Evolutionary conservation across 2,888 invertebrate species (phyloP), one percentile per base, ranked within the genome.

Genomic region (Caenorhabditis sp.): DNA sequence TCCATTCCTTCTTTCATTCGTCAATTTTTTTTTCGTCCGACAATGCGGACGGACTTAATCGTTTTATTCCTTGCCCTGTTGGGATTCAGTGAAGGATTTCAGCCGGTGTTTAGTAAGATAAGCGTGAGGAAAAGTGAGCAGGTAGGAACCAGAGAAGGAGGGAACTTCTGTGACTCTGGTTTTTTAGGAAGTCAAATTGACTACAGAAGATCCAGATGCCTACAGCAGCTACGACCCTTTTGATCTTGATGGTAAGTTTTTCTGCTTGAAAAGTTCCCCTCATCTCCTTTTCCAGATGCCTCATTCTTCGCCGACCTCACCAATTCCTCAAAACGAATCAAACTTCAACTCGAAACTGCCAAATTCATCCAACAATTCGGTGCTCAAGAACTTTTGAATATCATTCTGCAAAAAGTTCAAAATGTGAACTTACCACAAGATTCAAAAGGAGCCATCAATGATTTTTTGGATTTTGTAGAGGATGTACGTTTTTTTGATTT

Each of bases 401-500:
- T 68, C 2, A 80, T 80, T 35, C 51, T 80, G 16, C 56, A 73
- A 5, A 80, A 80, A 74, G 72, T 80, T 51, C 72, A 80, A 61
- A 80, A 51, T 49, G 80, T 61, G 64, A 56, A 72, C 47, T 26
- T 80, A 28, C 73, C 80, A n/a, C 68, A 49, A 8, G 38, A 68
- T 38, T 80, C 80, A 10, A 80, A 80, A 68, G 66, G 68, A 35
- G 73, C 80, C 2, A 68, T 74, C 61, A 68, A 74, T 31, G 68
- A 74, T n/a, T 80, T 80, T 54, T 41, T 80, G 24, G 80, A 80
- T 68, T 80, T 80, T 61, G 80, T 80, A 7, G 80, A 80, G 41
- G 73, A 80, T 54, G 70, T 79, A 35, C 68, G 68, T 19, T 22
- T 24, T 47, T 49, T 24, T 12, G 16, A 19, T 14, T 38, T 47